A percentile compares a stretch with the other conserved stretches of the same genome.
Evolutionary conservation across 2,888 invertebrate genomes (phyloP).

Genomic region (Philaethria dido): DNA sequence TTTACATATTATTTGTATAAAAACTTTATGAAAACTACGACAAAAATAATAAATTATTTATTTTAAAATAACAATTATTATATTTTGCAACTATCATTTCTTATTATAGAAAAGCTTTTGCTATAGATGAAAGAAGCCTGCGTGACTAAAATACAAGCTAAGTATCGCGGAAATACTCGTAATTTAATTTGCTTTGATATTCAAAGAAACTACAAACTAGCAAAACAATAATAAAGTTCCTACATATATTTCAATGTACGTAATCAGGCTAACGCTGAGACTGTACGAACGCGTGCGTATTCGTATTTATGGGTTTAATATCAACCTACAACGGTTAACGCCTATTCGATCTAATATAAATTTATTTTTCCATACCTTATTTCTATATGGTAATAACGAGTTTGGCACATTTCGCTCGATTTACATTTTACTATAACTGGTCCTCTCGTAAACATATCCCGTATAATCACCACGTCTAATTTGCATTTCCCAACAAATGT

Average conservation of each 20-base stretch:
- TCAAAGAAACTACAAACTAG: constrained; percentile 23
- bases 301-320: constrained; percentile 43
- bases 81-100: not conserved
- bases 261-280: constrained; percentile 32
- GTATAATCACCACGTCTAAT: constrained; percentile 53
- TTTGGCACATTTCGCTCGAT: constrained; percentile 29
- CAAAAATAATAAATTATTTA: too few species aligned
- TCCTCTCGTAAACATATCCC: constrained; percentile 40
- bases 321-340: constrained; percentile 39
- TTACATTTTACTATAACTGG: constrained; percentile 38
- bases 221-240: constrained; percentile 26
- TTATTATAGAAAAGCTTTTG: not conserved
- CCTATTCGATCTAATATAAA: constrained; percentile 38
- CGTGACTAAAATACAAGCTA: constrained; percentile 6
- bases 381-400: constrained; percentile 22
- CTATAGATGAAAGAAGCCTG: not conserved
- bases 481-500: constrained; percentile 57
- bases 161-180: constrained; percentile 9
- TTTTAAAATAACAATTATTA: too few species aligned
- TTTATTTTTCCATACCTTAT: constrained; percentile 37
- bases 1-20: too few species aligned
- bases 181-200: constrained; percentile 17
- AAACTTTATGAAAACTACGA: too few species aligned
- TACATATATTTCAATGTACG: constrained; percentile 41
- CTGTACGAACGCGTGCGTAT: constrained; percentile 35